These are phyloP conservation scores for Plodia interpunctella DNA, from an alignment of 1,140 invertebrate species.

Conservation along the genomic window DNA sequence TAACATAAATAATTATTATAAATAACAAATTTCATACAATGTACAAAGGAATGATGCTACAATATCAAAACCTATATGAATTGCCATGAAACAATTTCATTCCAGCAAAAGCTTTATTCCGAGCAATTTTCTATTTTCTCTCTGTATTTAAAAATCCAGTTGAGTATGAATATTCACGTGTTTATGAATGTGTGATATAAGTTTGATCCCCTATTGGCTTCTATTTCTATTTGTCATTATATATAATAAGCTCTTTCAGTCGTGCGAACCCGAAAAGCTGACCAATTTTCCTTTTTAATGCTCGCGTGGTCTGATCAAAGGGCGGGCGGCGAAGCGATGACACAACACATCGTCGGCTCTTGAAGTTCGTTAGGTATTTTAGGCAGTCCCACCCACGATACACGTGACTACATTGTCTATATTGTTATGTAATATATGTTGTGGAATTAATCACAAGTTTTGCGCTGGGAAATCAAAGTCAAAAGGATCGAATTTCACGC, in stretches of 20 bases:
- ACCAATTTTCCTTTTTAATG: slow-evolving; percentile 59
- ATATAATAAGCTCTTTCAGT: slow-evolving; percentile 26
- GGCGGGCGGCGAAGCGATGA: slow-evolving; percentile 32
- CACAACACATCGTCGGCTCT: slow-evolving; percentile 33
- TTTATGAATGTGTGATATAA: neutral
- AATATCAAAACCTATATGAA: too few species aligned
- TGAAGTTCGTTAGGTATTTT: slow-evolving; percentile 41
- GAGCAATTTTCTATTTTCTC: neutral
- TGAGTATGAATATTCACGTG: neutral
- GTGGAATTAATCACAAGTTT: too few species aligned
- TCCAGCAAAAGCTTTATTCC: neutral
- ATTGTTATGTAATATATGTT: neutral
- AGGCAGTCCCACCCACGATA: slow-evolving; percentile 14
- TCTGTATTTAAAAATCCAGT: neutral
- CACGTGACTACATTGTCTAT: neutral
- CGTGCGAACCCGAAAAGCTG: slow-evolving; percentile 37
- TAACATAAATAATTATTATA: too few species aligned
- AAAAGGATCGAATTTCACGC: too few species aligned
- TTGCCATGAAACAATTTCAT: neutral
- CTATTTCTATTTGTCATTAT: neutral
- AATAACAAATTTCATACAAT: too few species aligned
- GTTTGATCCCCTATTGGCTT: neutral
- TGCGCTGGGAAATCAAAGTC: too few species aligned
- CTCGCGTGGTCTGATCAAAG: slow-evolving; percentile 51
- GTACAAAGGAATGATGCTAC: too few species aligned